Conservation (phyloP, 1,140 invertebrate species). For the Caenorhabditis brenneri region DNA sequence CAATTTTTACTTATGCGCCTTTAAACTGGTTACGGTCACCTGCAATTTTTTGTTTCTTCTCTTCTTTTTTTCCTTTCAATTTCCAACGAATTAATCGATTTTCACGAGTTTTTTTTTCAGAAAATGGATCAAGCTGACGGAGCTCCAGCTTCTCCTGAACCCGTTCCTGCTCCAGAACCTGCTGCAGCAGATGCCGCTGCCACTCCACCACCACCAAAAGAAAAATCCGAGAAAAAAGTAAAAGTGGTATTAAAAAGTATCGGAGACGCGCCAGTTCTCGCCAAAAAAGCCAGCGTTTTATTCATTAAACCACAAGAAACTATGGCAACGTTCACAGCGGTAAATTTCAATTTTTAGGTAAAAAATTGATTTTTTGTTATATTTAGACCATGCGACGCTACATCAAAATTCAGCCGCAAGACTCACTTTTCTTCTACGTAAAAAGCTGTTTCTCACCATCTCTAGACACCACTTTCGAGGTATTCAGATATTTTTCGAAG, state of each 20-base stretch:
- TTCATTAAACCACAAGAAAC: background rate
- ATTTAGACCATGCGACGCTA: background rate
- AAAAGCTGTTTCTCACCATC: background rate
- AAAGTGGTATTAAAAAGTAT: background rate
- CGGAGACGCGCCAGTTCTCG: slow-evolving; percentile 11
- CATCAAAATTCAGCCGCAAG: background rate
- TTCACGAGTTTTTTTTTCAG: background rate
- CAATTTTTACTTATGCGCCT: too few relatives aligned
- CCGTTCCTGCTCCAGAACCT: background rate
- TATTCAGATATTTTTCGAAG: background rate
- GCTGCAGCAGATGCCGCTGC: background rate
- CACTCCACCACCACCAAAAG: background rate
- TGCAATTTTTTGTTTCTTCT: too few relatives aligned
- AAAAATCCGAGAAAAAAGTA: background rate
- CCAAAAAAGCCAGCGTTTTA: background rate
- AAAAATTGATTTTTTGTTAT: too few relatives aligned
- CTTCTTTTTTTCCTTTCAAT: background rate
- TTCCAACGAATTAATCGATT: background rate
- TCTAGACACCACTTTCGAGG: background rate
- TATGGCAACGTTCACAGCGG: background rate
- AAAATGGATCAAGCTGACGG: background rate
- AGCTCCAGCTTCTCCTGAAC: too few relatives aligned
- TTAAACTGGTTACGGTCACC: too few relatives aligned
- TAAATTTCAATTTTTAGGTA: background rate
- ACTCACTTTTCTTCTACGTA: background rate